Evolutionary conservation across 2,888 invertebrate species (phyloP).

Genomic region (Pachliopta kotzebuea): DNA sequence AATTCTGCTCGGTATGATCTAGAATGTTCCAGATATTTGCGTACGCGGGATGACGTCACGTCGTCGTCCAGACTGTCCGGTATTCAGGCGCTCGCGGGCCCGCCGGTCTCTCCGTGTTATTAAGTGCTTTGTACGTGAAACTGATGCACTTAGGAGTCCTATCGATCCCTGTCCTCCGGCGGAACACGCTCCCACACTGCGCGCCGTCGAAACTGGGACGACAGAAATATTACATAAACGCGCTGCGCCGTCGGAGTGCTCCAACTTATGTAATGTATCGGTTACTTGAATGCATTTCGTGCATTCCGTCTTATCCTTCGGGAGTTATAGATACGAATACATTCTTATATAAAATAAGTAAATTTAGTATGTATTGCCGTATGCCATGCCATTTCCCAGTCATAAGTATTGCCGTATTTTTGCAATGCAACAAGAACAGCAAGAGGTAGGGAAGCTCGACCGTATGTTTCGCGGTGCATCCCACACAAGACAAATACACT

Average conservation of each 20-base stretch:
- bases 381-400: too few relatives aligned
- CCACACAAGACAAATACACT: too few relatives aligned
- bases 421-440: too few relatives aligned
- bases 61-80: conserved; percentile 45
- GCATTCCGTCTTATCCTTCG: background rate
- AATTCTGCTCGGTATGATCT: conserved; percentile 34
- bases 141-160: conserved; percentile 27
- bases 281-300: conserved; percentile 15
- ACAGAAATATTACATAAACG: conserved; percentile 30
- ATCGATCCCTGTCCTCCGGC: conserved; percentile 30
- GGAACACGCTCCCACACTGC: conserved; percentile 17
- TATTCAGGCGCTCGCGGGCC: conserved; percentile 40
- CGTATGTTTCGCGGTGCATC: too few relatives aligned
- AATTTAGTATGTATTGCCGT: too few relatives aligned
- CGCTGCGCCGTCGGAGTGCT: conserved; percentile 21
- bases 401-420: too few relatives aligned
- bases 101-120: conserved; percentile 15
- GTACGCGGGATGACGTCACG: conserved; percentile 45
- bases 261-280: conserved; percentile 23
- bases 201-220: conserved; percentile 29
- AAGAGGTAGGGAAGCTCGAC: too few relatives aligned
- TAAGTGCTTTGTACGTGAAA: conserved; percentile 29
- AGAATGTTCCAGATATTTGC: conserved; percentile 40
- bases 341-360: too few relatives aligned
- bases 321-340: background rate